These are phyloP conservation scores for Lycorma delicatula DNA, from an alignment of 1,140 invertebrate species.

Conservation along the genomic window DNA sequence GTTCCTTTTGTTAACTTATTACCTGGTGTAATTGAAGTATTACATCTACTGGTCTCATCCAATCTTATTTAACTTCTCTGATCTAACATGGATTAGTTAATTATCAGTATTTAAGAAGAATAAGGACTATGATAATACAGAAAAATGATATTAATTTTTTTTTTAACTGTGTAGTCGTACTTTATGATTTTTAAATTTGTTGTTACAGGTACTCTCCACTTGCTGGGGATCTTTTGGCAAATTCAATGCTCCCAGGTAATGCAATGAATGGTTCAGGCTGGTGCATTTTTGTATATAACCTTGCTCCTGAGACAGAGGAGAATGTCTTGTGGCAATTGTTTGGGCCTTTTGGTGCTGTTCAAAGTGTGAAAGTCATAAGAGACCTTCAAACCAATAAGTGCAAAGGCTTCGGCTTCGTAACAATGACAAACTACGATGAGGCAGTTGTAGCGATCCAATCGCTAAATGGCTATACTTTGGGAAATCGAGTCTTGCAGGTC, in stretches of 20 bases:
- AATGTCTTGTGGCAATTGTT: constrained; percentile 98
- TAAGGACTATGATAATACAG: no score
- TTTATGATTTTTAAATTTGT: no score
- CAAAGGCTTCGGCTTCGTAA: constrained; percentile 99
- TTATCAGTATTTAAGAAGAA: no score
- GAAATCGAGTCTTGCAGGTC: constrained; percentile 95
- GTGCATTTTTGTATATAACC: constrained; percentile 99
- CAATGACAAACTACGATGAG: constrained; percentile 99
- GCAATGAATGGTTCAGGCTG: constrained; percentile 80
- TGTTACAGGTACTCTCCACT: constrained; percentile 81
- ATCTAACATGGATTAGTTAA: no score
- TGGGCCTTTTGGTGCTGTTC: constrained; percentile 97
- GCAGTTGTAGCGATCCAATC: constrained; percentile 95
- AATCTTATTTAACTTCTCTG: no score
- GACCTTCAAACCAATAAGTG: constrained; percentile 98
- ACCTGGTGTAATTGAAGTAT: no score
- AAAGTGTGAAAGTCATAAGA: constrained; percentile 95
- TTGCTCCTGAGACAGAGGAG: constrained; percentile 97
- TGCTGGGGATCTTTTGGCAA: constrained; percentile 83
- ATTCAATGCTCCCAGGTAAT: constrained; percentile 74
- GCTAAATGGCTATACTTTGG: constrained; percentile 94
- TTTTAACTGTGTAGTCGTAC: no score
- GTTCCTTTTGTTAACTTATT: no score
- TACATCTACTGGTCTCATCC: no score
- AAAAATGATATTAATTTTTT: no score